These are phyloP conservation scores for Volucella inanis DNA, from an alignment of 2,888 invertebrate genomes.

Conservation along the genomic window DNA sequence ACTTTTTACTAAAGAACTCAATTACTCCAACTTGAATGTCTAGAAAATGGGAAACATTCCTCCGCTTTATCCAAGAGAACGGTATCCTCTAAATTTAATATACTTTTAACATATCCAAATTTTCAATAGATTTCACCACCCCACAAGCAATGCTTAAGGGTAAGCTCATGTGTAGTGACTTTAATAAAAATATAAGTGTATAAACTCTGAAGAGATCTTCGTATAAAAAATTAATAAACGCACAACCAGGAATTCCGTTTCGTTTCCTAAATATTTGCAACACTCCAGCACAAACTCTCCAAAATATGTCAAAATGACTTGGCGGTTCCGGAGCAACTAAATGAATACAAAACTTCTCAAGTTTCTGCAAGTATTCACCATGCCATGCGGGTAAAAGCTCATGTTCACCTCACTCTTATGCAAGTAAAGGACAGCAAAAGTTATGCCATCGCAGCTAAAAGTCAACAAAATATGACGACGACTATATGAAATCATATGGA, in stretches of 20 bases:
- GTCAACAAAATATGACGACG: constrained; percentile 26
- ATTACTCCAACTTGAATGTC: constrained; percentile 10
- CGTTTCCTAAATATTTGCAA: no score
- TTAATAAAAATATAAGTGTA: no score
- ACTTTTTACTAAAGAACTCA: constrained; percentile 20
- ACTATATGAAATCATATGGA: background rate
- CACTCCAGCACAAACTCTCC: no score
- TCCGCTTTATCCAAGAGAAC: background rate
- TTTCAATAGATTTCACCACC: constrained; percentile 19
- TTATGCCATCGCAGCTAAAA: constrained; percentile 45
- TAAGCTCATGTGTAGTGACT: no score
- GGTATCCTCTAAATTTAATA: constrained; percentile 2
- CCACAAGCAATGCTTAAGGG: constrained; percentile 15
- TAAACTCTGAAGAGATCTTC: no score
- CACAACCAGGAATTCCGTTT: no score
- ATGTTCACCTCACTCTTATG: background rate
- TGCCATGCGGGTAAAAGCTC: constrained; percentile 3
- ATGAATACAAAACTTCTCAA: no score
- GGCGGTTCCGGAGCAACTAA: no score
- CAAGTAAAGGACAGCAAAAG: constrained; percentile 22
- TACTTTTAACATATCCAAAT: constrained; percentile 17
- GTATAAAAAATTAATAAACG: no score
- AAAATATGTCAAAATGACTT: no score
- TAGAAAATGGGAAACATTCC: background rate
- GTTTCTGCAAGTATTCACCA: background rate